Conservation (phyloP, 2,797 vertebrate genomes). For the Corythornis leucogaster region DNA sequence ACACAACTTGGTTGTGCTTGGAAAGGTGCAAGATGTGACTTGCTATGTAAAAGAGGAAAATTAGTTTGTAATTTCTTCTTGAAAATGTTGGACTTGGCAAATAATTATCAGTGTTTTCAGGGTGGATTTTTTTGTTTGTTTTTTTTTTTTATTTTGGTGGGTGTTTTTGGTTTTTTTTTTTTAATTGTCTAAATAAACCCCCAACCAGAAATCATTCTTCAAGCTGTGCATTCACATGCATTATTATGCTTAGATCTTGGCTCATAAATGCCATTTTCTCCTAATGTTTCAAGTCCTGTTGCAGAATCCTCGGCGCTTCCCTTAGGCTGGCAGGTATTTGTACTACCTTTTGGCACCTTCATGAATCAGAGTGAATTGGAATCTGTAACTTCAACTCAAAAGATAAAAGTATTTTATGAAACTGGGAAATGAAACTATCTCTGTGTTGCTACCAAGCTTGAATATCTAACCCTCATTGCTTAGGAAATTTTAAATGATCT, state of each 20-base stretch:
- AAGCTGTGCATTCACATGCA: fast-evolving
- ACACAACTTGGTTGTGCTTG: not conserved
- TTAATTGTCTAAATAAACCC: not conserved
- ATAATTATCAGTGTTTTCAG: not conserved
- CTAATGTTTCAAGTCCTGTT: not conserved
- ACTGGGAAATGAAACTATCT: not conserved
- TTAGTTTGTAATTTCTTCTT: not conserved
- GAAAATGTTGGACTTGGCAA: not conserved
- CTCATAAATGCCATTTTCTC: not conserved
- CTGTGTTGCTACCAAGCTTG: not conserved
- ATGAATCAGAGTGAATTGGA: not conserved
- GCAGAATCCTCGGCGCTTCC: not conserved
- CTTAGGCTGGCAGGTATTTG: not conserved
- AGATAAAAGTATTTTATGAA: not conserved
- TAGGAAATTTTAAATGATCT: not conserved
- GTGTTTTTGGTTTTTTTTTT: too few relatives aligned
- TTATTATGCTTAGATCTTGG: not conserved
- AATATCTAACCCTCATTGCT: not conserved
- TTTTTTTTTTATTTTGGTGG: too few relatives aligned
- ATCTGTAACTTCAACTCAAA: not conserved
- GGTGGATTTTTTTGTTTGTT: too few relatives aligned
- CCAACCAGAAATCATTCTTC: not conserved
- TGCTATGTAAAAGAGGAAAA: not conserved
- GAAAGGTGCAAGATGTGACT: not conserved
- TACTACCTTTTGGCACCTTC: not conserved